Base-by-base conservation (phyloP, 2,888 invertebrate species). In the Asteroscopus sphinx region DNA sequence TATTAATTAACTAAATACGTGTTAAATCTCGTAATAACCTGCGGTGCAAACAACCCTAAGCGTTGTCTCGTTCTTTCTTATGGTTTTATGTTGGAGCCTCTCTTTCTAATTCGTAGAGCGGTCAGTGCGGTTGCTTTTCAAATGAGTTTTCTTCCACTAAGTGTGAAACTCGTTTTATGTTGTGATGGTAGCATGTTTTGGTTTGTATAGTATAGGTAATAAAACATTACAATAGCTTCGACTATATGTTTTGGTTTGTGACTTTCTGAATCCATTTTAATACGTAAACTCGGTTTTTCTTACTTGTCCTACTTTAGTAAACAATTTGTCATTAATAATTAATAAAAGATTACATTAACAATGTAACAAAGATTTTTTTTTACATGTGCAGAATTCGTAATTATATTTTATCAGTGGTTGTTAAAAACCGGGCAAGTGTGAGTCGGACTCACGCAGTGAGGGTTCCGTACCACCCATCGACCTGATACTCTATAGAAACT, bases 1-100 rank as follows among this genome's bases (percentile, higher is more conserved):
- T 86, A 91, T 88, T 93, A 92, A 93, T 93, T 92, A 92, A 88
- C 90, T 87, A 90, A 91, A 89, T 92, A 90, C 92, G 92, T 91
- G 93, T 93, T 93, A 93, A 92, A 90, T 91, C 91, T 89, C 86
- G 82, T 90, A 90, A 91, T 91, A 93, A 91, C 88, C 87, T 93
- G 94, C 88, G 93, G 94, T 92, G 79, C 73, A 83, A 82, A 81
- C 86, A 85, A 87, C 90, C 91, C 91, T 86, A 79, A 68, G 46
- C 63, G 45, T 71, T 69, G 63, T 88, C 86, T 87, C 89, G 74
- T 86, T 90, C 87, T 87, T 82, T 78, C 52, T 46, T 77, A 69
- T 44, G 52, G 58, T 39, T 37, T 40, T 51, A 55, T 48, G 56
- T 76, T 32, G 33, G 15, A 39, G 44, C 66, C 44, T 88, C 85